phyloP scores from a whole-genome alignment of 2,888 invertebrate species.

The Orthonychiurus folsomi region DNA sequence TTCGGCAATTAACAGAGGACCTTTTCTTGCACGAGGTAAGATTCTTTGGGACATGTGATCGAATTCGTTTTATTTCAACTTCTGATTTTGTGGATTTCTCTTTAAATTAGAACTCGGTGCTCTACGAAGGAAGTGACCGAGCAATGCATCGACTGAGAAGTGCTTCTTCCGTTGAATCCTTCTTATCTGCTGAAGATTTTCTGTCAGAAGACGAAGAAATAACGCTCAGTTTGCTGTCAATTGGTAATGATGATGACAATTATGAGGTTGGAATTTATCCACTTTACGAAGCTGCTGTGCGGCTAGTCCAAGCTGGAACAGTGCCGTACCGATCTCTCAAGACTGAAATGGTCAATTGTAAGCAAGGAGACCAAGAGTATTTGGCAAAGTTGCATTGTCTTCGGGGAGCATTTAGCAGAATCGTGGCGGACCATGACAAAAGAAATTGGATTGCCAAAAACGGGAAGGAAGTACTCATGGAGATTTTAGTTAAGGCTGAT shows the following conservation, averaged over 20 bases:
- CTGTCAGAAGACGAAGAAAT: constrained; percentile 49
- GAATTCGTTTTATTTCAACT: constrained; percentile 11
- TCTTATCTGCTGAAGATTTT: constrained; percentile 87
- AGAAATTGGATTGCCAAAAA: constrained; percentile 78
- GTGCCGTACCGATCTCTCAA: constrained; percentile 39
- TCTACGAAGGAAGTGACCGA: constrained; percentile 31
- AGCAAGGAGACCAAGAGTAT: constrained; percentile 70
- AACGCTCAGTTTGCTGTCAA: constrained; percentile 23
- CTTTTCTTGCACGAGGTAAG: constrained; percentile 64
- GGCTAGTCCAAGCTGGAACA: constrained; percentile 37
- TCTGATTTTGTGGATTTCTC: constrained; percentile 16
- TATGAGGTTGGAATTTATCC: constrained; percentile 27
- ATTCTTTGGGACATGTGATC: not conserved
- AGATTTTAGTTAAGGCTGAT: constrained; percentile 76
- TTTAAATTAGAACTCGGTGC: constrained; percentile 29
- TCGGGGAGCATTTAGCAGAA: constrained; percentile 71
- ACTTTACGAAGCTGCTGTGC: constrained; percentile 38
- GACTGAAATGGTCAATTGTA: constrained; percentile 35
- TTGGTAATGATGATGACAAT: constrained; percentile 22
- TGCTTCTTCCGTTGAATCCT: constrained; percentile 86
- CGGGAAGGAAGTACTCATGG: constrained; percentile 79
- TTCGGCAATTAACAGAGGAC: constrained; percentile 79
- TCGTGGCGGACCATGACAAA: constrained; percentile 60
- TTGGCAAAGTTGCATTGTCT: constrained; percentile 85
- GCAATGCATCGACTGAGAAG: constrained; percentile 46